phyloP scores from a whole-genome alignment of 2,113 vertebrate genomes.

The Macrotis lagotis region DNA sequence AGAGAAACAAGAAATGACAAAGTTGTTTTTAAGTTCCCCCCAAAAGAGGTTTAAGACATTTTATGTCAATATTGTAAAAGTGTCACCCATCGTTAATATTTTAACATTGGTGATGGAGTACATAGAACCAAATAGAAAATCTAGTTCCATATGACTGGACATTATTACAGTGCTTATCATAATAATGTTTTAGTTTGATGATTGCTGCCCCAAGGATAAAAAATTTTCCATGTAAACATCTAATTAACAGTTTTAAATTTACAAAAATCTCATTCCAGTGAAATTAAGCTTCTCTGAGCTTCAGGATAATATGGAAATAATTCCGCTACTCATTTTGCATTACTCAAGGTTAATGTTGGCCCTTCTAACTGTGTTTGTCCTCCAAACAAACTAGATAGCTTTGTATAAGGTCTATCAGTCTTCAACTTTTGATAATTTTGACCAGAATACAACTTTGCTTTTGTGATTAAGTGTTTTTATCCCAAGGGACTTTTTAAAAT shows the following conservation, averaged over 20 bases:
- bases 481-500: background rate
- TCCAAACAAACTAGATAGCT: conserved; percentile 39
- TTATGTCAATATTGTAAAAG: background rate
- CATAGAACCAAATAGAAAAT: conserved; percentile 22
- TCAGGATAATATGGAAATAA: conserved; percentile 49
- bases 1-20: conserved; percentile 12
- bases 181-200: conserved; percentile 55
- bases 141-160: conserved; percentile 56
- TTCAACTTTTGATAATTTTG: conserved; percentile 36
- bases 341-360: conserved; percentile 56
- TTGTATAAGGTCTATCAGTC: conserved; percentile 13
- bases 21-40: background rate
- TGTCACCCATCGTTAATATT: conserved; percentile 52
- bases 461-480: conserved; percentile 48
- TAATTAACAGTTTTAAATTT: conserved; percentile 71
- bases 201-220: conserved; percentile 33
- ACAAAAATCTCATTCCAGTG: conserved; percentile 51
- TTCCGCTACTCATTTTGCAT: conserved; percentile 46
- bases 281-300: conserved; percentile 60
- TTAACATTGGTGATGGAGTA: background rate
- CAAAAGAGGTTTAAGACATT: background rate
- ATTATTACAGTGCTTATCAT: conserved; percentile 50
- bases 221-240: conserved; percentile 71
- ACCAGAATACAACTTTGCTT: conserved; percentile 6
- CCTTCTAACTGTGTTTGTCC: conserved; percentile 35